Evolutionary conservation across 1,140 invertebrate species (phyloP), one percentile per base, ranked within the genome.

Genomic region (Augochlora pura): DNA sequence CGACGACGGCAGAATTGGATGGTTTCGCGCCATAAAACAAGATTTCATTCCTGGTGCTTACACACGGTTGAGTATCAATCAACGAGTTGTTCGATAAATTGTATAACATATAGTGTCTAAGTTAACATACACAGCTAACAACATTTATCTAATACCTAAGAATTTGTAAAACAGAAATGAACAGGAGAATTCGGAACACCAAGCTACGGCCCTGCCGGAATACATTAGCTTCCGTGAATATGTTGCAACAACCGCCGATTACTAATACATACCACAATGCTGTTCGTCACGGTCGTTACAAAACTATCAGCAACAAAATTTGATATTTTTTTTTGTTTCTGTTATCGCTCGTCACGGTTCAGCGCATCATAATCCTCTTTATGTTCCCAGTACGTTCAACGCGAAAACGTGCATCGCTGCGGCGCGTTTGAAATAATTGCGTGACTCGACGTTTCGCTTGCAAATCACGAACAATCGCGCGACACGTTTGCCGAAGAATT

Each of bases 11-110:
- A 79, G 54, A 79, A 74, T 73, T 79, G 62, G 74, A 73, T 73
- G 70, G 70, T 79, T 73, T 79, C 77, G 21, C 39, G 63, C 52
- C 54, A 79, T 74, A 66, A 67, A 49, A 66, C 27, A 52, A 74
- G 63, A 74, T 79, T 23, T 79, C 57, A 23, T 42, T 54, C 59
- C 66, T 74, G 49, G 59, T n/a, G 52, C 25, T n/a, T 66, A 67
- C 65, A 25, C 0, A 52, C 7, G 38, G 21, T 39, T 32, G 18
- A 14, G 2, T 57, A 64, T 42, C 49, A 54, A 71, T 77, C 60
- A 32, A 4, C 2, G 10, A 25, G 8, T 3, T 21, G 46, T 5
- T 63, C n/a, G 32, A 54, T 54, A 54, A 18, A 32, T 32, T 32
- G 32, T 32, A 32, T 32, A 32, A 32, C 32, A 4, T 32, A 4